Percentiles rank a stretch among this genome's conserved stretches.
phyloP scores from a whole-genome alignment of 1,140 invertebrate species.

The Amyelois transitella region DNA sequence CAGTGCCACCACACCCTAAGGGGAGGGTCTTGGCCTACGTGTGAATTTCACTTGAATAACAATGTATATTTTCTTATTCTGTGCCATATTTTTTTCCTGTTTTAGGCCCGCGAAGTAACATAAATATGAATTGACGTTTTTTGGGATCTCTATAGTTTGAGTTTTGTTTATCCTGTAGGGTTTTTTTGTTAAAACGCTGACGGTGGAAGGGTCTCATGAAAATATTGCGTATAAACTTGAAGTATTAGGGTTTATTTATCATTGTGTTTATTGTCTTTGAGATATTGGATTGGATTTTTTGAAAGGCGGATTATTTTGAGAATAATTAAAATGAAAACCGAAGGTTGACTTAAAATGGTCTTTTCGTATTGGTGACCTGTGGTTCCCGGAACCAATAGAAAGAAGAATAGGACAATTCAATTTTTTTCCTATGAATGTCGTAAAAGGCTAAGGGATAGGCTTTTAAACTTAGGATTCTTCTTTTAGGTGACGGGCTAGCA shows the following conservation, averaged over 20 bases:
- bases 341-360: no score
- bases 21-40: constrained; percentile 17
- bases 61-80: constrained; percentile 33
- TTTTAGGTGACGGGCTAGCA: no score
- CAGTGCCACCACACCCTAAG: constrained; percentile 1
- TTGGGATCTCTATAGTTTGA: not conserved
- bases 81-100: constrained; percentile 21
- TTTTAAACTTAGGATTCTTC: no score
- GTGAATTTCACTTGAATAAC: constrained; percentile 34
- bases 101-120: constrained; percentile 1
- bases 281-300: not conserved
- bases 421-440: no score
- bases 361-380: no score
- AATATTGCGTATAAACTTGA: not conserved
- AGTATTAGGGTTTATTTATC: not conserved
- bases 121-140: constrained; percentile 5
- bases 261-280: not conserved
- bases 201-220: not conserved
- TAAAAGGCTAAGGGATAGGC: no score
- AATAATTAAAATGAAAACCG: no score
- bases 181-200: not conserved
- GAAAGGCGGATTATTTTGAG: not conserved
- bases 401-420: no score
- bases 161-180: constrained; percentile 3
- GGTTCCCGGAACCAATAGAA: no score